phyloP scores from a whole-genome alignment of 1,140 invertebrate species.

The Heliconius himera region DNA sequence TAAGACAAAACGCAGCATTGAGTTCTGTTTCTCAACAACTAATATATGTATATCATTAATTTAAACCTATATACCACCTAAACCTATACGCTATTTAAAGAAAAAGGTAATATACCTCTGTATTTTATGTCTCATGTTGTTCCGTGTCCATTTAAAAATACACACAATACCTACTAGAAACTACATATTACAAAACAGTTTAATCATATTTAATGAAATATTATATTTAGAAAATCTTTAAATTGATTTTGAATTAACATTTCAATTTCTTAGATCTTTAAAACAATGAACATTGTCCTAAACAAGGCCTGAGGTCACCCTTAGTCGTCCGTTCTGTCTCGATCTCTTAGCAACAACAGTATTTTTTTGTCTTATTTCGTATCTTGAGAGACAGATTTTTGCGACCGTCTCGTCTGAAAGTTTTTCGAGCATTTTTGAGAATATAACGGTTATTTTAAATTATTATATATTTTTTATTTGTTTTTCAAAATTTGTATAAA shows the following conservation, averaged over 20 bases:
- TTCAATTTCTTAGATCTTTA: background rate
- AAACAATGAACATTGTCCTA: conserved; percentile 7
- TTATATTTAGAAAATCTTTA: background rate
- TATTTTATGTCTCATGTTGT: background rate
- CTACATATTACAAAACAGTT: background rate
- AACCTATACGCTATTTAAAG: too few relatives aligned
- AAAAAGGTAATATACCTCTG: too few relatives aligned
- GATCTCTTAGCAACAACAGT: conserved; percentile 25
- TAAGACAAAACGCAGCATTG: too few relatives aligned
- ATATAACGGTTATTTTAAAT: background rate
- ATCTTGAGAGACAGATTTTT: background rate
- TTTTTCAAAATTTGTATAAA: too few relatives aligned
- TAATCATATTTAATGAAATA: background rate
- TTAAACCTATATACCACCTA: too few relatives aligned
- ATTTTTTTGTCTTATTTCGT: conserved; percentile 6
- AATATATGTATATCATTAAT: too few relatives aligned
- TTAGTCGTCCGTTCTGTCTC: conserved; percentile 1
- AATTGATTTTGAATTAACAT: background rate
- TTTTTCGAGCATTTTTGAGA: background rate
- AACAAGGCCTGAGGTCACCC: conserved; percentile 13
- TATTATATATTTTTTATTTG: too few relatives aligned
- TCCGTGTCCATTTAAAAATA: too few relatives aligned
- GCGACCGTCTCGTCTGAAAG: background rate
- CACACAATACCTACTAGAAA: background rate
- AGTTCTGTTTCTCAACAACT: too few relatives aligned